Evolutionary conservation across 2,888 invertebrate species (phyloP), one percentile per base, ranked within the genome.

Genomic region (Trisateles emortualis): DNA sequence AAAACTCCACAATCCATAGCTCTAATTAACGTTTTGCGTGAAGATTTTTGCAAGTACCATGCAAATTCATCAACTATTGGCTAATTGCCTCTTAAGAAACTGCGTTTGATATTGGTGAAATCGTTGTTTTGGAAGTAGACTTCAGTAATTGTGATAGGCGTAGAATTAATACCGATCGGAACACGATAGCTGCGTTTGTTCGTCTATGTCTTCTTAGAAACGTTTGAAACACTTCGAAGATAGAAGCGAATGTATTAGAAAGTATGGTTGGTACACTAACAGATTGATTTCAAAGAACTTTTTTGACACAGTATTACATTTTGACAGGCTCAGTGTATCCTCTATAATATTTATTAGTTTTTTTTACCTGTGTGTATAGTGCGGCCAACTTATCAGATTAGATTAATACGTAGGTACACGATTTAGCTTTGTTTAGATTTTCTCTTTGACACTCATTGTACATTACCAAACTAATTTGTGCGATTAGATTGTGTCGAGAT

Each of bases 11-110:
- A 35, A 35, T 52, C 33, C 32, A 42, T 43, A 46, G 45, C 41
- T 40, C 44, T 63, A 64, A 68, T 72, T 64, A 68, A 49, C 38
- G 48, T 70, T 66, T n/a, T 53, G 67, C 68, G 64, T 67, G 63
- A 72, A 72, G 40, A 57, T 63, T 65, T 67, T 61, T 65, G 70
- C 59, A 64, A 68, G 59, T 56, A 64, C 72, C 69, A 72, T 75
- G 68, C 67, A 74, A 78, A 75, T 76, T 77, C 35, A 60, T 63
- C 64, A 64, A 70, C 60, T 58, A 43, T 58, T 52, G 42, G 45
- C 36, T 60, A 72, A 77, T 71, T 58, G 51, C 45, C 39, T 59
- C 59, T 75, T 72, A 44, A 51, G 66, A 66, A 73, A 72, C 48
- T 32, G 36, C 45, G 40, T 51, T 54, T 56, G 30, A 11, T 32